Base-by-base conservation (phyloP, 35 echinoderm and acorn worm species). In the Ophioderma brevispina region DNA sequence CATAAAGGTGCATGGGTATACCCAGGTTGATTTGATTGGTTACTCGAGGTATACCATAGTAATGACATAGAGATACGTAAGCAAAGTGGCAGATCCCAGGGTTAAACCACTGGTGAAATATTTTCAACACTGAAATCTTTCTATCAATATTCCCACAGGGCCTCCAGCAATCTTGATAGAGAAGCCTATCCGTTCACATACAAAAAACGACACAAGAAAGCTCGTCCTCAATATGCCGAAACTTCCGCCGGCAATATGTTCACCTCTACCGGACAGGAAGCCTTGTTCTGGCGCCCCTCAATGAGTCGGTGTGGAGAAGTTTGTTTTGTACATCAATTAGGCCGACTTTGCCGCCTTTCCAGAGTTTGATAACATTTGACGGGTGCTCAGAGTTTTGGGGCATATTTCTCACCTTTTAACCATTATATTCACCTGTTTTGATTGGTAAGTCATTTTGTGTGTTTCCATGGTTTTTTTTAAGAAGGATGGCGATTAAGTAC, bases 221-320 rank as follows among this genome's bases (percentile, higher is more conserved):
- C 83, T 98, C 31, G 94, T 98, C 38, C 84, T 98, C 85, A 91
- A 33, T 98, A 95, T 88, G 96, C 96, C 40, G 96, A 80, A 98
- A 98, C 88, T 98, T 98, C 55, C 81, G 96, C 4, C 96, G 94
- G 3, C 96, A 98, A 80, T 98, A 95, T 63, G 96, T 98, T 11
- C 96, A 98, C 59, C 84, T 98, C 36, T 98, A 98, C 84, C 63
- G 96, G 96, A 98, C 42, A 85, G 96, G 32, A 98, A 98, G 76
- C 96, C 96, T 56, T 80, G 76, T 98, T 32, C 77, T 98, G 25
- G 87, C 82, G 49, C 92, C 92, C 21, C 84, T 95, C 31, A 99
- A 99, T 82, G 97, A 99, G 38, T 95, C 75, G 81, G 88, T 14
- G 89, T 90, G 25, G 97, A 99, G 33, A 99, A 99, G 88, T 95